Base-by-base conservation (phyloP, 2,888 invertebrate genomes). In the Eupeodes luniger region DNA sequence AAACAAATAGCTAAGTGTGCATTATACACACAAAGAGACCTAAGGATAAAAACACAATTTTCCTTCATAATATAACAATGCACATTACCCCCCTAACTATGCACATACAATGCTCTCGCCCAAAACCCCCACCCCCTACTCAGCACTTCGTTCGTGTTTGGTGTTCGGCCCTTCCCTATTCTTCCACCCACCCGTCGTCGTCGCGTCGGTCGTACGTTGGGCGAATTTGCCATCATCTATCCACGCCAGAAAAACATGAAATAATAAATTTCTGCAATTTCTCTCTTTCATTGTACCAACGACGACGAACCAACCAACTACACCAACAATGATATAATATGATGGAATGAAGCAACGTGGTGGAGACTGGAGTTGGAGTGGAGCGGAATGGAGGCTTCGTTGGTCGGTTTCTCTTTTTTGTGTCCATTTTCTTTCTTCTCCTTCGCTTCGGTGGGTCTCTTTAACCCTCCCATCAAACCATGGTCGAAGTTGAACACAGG, bases 251-350 rank as follows among this genome's bases (percentile, higher is more conserved):
- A 72, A 80, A 81, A 83, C 70, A 80, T 80, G 77, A 81, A 80
- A 87, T 87, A 88, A 81, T 85, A 88, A 88, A 88, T 85, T 88
- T 85, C 81, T 88, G 88, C 88, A 88, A 88, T 88, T 88, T 88
- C 85, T 88, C 88, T 88, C 88, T 88, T 88, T 88, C 81, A 77
- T 66, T 64, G 66, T 72, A 81, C 34, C 40, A 40, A 55, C 9
- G 11, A 49, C 55, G 7, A 19, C 16, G 49, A 14, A 27, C 16
- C 49, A 16, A n/a, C 72, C 59, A 55, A 53, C 70, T 11, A 57
- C 2, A 53, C n/a, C 40, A 27, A 61, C 11, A 55, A 69, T 49
- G 70, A 49, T 53, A 57, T 19, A 12, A 47, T 47, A n/a, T n/a
- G 72, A 59, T 40, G 44, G 19, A 44, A 19, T 47, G 12, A 27